phyloP scores from a whole-genome alignment of 1,140 invertebrate species.

The Scaptomyza graminum region DNA sequence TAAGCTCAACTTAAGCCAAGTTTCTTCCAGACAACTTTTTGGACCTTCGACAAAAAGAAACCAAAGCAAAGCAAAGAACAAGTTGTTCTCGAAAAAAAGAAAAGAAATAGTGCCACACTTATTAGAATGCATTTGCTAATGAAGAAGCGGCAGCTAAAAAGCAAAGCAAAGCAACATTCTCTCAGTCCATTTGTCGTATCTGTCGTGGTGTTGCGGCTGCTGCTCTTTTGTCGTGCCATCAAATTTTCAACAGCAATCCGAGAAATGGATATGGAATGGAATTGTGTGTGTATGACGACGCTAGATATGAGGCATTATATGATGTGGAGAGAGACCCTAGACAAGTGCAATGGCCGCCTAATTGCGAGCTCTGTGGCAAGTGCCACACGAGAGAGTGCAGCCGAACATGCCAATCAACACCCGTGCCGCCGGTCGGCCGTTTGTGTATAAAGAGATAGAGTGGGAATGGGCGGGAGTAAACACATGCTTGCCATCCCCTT shows the following conservation, averaged over 20 bases:
- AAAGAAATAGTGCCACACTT: slow-evolving; percentile 41
- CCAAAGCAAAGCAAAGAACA: not conserved
- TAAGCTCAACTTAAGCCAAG: slow-evolving; percentile 2
- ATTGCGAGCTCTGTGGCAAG: slow-evolving; percentile 59
- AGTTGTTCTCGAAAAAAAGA: not conserved
- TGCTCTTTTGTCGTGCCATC: slow-evolving; percentile 46
- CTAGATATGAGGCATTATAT: not conserved
- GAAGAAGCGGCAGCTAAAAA: slow-evolving; percentile 36
- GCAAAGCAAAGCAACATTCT: not conserved
- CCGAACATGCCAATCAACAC: slow-evolving; percentile 76
- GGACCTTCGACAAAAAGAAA: not conserved
- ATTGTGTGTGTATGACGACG: not conserved
- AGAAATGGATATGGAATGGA: slow-evolving; percentile 12
- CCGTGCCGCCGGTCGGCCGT: slow-evolving; percentile 24
- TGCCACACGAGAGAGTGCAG: slow-evolving; percentile 50
- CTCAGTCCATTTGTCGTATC: not conserved
- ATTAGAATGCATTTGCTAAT: slow-evolving; percentile 58
- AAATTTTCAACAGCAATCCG: slow-evolving; percentile 46
- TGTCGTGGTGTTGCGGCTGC: slow-evolving; percentile 13
- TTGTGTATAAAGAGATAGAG: not conserved
- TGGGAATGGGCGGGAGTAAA: not conserved
- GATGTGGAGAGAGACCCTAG: slow-evolving; percentile 23
- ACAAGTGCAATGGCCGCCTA: slow-evolving; percentile 75
- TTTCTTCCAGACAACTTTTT: not conserved
- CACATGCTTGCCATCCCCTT: not conserved